These are phyloP conservation scores for Cheilosia variabilis DNA, from an alignment of 2,888 invertebrate species.

Conservation along the genomic window DNA sequence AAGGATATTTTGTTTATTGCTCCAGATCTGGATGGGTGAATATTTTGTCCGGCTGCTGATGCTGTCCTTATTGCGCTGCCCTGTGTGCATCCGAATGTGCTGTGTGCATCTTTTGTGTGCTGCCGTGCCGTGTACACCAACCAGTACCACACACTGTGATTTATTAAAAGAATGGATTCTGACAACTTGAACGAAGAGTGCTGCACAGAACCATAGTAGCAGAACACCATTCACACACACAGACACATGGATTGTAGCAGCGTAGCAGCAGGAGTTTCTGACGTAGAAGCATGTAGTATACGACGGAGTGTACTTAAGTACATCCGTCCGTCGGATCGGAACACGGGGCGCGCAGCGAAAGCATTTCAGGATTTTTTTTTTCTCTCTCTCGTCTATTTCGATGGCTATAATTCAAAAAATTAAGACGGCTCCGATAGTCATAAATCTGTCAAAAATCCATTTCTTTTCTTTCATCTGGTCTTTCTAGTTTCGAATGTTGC, in stretches of 20 bases:
- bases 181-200: conserved; percentile 70
- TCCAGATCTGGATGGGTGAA: conserved; percentile 41
- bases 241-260: conserved; percentile 31
- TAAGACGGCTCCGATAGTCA: conserved; percentile 83
- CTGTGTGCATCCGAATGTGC: neutral
- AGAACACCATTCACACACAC: neutral
- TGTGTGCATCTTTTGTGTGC: conserved; percentile 49
- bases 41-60: conserved; percentile 32
- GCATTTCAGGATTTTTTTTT: conserved; percentile 70
- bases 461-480: conserved; percentile 78
- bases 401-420: conserved; percentile 84
- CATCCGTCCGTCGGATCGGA: conserved; percentile 49
- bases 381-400: conserved; percentile 82
- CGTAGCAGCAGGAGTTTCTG: conserved; percentile 69
- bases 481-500: conserved; percentile 37
- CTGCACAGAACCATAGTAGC: conserved; percentile 23
- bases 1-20: conserved; percentile 75
- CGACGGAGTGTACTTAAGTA: conserved; percentile 62
- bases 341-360: conserved; percentile 47
- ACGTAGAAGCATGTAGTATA: conserved; percentile 45
- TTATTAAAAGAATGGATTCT: conserved; percentile 75
- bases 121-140: conserved; percentile 10
- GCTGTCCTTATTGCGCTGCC: conserved; percentile 26
- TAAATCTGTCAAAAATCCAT: conserved; percentile 84
- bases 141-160: conserved; percentile 73